phyloP scores from a whole-genome alignment of 2,888 invertebrate species.

The Peribatodes rhomboidaria region DNA sequence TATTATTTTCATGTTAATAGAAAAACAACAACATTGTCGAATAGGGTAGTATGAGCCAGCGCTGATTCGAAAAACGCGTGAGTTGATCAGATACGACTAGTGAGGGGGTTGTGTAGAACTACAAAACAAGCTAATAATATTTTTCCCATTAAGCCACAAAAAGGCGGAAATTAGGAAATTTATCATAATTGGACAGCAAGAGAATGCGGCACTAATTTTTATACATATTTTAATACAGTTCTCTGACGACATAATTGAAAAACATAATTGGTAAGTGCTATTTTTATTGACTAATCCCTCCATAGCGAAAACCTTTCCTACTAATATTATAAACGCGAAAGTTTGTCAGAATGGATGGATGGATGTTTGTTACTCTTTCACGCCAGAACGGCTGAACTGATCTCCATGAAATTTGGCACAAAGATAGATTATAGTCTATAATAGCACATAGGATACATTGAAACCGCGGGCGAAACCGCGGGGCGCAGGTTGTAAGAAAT shows the following conservation, averaged over 20 bases:
- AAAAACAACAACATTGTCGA: background rate
- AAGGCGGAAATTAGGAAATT: constrained; percentile 71
- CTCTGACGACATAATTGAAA: background rate
- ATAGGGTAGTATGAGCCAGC: background rate
- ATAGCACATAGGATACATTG: too few species aligned
- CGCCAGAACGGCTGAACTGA: too few species aligned
- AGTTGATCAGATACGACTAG: constrained; percentile 65
- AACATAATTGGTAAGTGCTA: too few species aligned
- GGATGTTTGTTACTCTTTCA: too few species aligned
- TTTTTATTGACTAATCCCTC: too few species aligned
- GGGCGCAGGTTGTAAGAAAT: too few species aligned
- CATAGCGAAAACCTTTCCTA: too few species aligned
- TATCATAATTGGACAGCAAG: constrained; percentile 54
- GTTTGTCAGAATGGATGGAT: too few species aligned
- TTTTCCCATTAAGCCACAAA: constrained; percentile 60
- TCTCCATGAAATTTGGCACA: too few species aligned
- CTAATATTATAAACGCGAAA: too few species aligned
- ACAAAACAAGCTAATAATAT: constrained; percentile 39
- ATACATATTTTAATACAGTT: background rate
- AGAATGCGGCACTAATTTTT: background rate
- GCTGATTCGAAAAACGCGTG: constrained; percentile 75
- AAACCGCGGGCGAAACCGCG: too few species aligned
- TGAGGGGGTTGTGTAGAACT: constrained; percentile 52
- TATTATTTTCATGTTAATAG: background rate
- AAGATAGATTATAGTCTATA: too few species aligned